Evolutionary conservation across 2,797 vertebrate species (phyloP), one percentile per base, ranked within the genome.

Genomic region (Danio kyathit): DNA sequence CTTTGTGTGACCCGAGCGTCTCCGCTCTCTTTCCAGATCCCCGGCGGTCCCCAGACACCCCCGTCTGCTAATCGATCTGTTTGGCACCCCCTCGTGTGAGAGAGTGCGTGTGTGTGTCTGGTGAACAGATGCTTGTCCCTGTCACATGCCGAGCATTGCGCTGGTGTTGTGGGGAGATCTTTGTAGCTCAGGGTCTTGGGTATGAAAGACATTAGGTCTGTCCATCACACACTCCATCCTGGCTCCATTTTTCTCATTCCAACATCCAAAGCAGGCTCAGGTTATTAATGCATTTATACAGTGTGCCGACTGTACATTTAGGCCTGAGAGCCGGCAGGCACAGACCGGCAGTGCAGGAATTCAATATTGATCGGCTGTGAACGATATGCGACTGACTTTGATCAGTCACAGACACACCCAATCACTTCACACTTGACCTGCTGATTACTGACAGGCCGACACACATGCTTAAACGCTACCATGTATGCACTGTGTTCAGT

Each of bases 21-120:
- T 90, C 49, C 87, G 61, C 86, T 73, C 76, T 48, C 81, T 82
- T 76, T 83, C 85, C 80, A 76, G 79, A 85, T 79, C 84, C 83
- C 59, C 73, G 57, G 79, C 88, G 85, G 80, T 93, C 90, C 41
- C 87, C 90, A 91, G 89, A 89, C 89, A 90, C 91, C 92, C 91
- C 91, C 41, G 88, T 88, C 90, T 92, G 93, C 93, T 94, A 95
- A 96, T 95, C 94, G 95, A 95, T 95, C 91, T 91, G 91, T 91
- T 93, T 92, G 92, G 91, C 91, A 93, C 89, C 88, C 88, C 89
- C 83, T 48, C 41, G 48, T 81, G 76, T 71, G 48, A 61, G 64
- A 64, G 78, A 76, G 73, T 65, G 78, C 65, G 78, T 82, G 74
- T 79, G 69, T 46, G 86, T 85, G 91, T 93, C 91, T 94, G 94